Base-by-base conservation (phyloP, 1,140 invertebrate genomes). In the Trachymyrmex septentrionalis region DNA sequence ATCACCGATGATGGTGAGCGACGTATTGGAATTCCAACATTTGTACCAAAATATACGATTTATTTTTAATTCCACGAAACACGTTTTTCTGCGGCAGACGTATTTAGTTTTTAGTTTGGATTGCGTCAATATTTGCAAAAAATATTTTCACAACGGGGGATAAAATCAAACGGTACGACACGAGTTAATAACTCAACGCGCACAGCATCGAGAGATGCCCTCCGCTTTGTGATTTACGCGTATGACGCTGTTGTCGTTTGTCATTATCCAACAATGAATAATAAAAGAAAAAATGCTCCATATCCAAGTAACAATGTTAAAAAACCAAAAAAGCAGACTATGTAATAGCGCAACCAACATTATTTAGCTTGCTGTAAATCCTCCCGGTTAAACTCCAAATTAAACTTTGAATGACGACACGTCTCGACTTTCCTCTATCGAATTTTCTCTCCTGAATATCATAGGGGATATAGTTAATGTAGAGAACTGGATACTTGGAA, bases 41-140 rank as follows among this genome's bases (percentile, higher is more conserved):
- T 88, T 84, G 67, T 73, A 27, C 12, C 34, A 24, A 66, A 53
- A 48, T 55, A 48, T 55, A 59, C 72, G 76, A 86, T 88, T 86
- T 82, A 75, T 76, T 82, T 75, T 82, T 66, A 61, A 75, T 75
- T 57, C 66, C 53, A 10, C 55, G 21, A 16, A 81, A 71, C 67
- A 9, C 16, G 21, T 6, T 27, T 24, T 24, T 55, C n/a, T 24
- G 34, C 63, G 77, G 44, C 14, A 24, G 9, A 50, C n/a, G 64
- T 16, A 53, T 44, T 57, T 50, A 27, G 64, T 57, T 81, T 81
- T 69, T 80, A 38, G 77, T 69, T 69, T 48, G 38, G 34, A 71
- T 48, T 27, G 38, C 67, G 48, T 61, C 80, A 73, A 73, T 82
- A 82, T 82, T 73, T 82, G 53, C 67, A 48, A 73, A 82, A 69